Percentiles rank a stretch among this genome's conserved stretches.
Conservation (phyloP, 2,113 vertebrate genomes). For the Percopsis transmontana region DNA sequence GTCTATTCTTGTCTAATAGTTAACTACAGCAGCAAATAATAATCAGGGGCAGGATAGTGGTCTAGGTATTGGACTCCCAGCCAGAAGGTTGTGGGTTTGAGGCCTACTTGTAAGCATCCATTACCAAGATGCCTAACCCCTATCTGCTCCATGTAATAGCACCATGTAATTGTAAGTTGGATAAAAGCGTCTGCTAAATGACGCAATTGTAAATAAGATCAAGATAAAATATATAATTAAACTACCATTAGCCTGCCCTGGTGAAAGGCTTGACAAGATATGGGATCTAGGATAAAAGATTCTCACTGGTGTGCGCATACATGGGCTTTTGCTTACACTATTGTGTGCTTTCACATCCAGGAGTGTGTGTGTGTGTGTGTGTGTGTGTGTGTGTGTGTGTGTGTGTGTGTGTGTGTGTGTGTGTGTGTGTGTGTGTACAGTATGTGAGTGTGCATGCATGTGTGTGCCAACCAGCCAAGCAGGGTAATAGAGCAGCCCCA, state of each 20-base stretch:
- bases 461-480: constrained; percentile 31
- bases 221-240: too few relatives aligned
- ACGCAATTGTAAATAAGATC: too few relatives aligned
- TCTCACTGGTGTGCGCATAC: neutral
- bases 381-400: constrained; percentile 7
- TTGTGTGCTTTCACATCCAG: neutral
- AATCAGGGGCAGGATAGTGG: too few relatives aligned
- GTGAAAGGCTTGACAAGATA: neutral
- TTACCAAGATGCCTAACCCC: too few relatives aligned
- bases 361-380: constrained; percentile 5
- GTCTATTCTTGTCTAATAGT: too few relatives aligned
- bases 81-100: too few relatives aligned
- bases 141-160: too few relatives aligned
- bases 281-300: neutral
- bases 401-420: neutral
- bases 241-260: neutral
- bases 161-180: too few relatives aligned
- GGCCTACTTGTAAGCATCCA: too few relatives aligned
- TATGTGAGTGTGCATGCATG: neutral
- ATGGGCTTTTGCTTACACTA: neutral
- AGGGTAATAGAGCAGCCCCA: constrained; percentile 59
- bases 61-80: too few relatives aligned
- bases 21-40: too few relatives aligned
- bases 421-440: neutral
- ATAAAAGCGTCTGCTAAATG: too few relatives aligned